Conservation (phyloP, 2,888 invertebrate genomes). For the Acrobasis suavella region DNA sequence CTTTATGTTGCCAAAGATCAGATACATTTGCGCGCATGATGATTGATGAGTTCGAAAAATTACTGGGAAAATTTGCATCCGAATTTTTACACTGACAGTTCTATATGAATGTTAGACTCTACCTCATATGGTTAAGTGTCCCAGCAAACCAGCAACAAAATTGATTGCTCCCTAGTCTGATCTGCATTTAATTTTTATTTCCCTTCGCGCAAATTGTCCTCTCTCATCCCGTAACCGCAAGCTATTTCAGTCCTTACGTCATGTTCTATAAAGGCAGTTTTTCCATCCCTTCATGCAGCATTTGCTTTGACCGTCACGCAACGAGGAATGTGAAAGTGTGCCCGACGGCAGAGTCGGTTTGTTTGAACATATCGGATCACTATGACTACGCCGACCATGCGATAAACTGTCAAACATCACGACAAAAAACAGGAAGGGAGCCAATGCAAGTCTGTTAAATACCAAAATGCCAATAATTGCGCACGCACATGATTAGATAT, state of each 20-base stretch:
- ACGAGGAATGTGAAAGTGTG: constrained; percentile 65
- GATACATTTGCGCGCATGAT: background rate
- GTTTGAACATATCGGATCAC: constrained; percentile 35
- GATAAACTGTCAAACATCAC: constrained; percentile 14
- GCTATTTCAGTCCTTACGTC: constrained; percentile 25
- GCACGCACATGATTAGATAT: constrained; percentile 1
- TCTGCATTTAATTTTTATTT: constrained; percentile 12
- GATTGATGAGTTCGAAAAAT: background rate
- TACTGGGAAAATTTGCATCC: background rate
- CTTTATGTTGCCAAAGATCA: constrained; percentile 6
- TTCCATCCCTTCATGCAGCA: constrained; percentile 29
- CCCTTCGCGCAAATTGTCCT: constrained; percentile 11
- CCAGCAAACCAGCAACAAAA: background rate
- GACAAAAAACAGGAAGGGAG: constrained; percentile 17
- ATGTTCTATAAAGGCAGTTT: constrained; percentile 27
- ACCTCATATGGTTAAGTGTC: background rate
- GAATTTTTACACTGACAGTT: too few species aligned
- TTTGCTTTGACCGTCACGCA: constrained; percentile 54
- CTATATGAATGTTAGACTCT: background rate
- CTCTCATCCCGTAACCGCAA: background rate
- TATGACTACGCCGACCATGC: constrained; percentile 18
- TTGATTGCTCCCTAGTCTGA: background rate
- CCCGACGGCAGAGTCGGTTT: constrained; percentile 34
- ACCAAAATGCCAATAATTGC: constrained; percentile 14
- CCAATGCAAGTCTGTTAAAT: constrained; percentile 9